Base-by-base conservation (phyloP, 2,888 invertebrate genomes). In the Muscina levida region DNA sequence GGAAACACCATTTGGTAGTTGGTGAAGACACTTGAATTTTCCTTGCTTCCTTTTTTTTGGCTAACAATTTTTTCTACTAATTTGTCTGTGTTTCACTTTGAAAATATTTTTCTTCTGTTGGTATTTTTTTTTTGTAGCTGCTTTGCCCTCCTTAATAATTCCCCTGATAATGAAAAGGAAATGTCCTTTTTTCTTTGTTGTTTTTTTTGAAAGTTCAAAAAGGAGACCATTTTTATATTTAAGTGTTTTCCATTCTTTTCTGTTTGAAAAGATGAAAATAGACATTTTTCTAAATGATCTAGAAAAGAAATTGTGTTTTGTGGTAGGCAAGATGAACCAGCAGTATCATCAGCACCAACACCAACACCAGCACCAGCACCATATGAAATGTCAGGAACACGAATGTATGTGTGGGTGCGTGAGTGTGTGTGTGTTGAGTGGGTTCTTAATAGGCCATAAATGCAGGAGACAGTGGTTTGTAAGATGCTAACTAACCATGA, bases 101-200 rank as follows among this genome's bases (percentile, higher is more conserved):
- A 68, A 67, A 59, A 24, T 22, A 67, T 66, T 48, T 56, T 22
- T 59, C 37, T 39, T 44, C 65, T 65, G 46, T 39, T 15, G 6
- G 1, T 24, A 65, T 53, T 44, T 62, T 62, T 76, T 10, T 48
- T n/a, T n/a, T n/a, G n/a, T n/a, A n/a, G n/a, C n/a, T n/a, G n/a
- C n/a, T n/a, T 17, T 39, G n/a, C 19, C 22, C 44, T 42, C 62
- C 67, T 72, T 71, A 19, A 66, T 70, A 74, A 72, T 79, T 71
- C 59, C 53, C 72, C 26, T 72, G 46, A 72, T 57, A 71, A 73
- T 77, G 73, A 80, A 53, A 77, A 80, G 80, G 80, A 80, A 77
- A 65, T 77, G 80, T 73, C 80, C 80, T 80, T 77, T 77, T 80
- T 72, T 70, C 11, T 71, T 22, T 66, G n/a, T n/a, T n/a, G n/a